phyloP scores from a whole-genome alignment of 2,797 vertebrate genomes.

The Pantherophis vulpinus region DNA sequence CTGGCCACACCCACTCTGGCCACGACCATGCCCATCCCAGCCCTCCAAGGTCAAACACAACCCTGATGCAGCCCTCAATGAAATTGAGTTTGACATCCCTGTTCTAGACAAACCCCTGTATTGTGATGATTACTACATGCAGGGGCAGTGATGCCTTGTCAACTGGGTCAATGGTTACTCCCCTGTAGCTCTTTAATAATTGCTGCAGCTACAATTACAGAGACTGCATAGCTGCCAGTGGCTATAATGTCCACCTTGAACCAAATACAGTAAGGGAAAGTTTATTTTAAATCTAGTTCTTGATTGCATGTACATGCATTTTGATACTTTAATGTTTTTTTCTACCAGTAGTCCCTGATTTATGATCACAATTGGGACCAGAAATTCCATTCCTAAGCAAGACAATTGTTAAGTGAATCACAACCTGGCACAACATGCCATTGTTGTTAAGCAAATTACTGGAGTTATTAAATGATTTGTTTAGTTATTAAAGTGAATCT shows the following conservation, averaged over 20 bases:
- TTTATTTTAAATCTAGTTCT: neutral
- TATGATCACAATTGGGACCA: neutral
- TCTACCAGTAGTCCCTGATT: neutral
- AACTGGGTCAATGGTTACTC: neutral
- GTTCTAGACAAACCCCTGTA: neutral
- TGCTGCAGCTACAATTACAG: neutral
- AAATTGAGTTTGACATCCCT: no score
- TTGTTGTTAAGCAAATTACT: no score
- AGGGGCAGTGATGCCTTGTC: neutral
- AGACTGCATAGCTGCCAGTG: neutral
- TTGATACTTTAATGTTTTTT: neutral
- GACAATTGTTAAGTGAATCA: no score
- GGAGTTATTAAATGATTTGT: no score
- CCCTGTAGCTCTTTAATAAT: neutral
- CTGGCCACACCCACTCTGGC: no score
- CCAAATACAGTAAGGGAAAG: neutral
- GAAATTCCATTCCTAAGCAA: neutral
- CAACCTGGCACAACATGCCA: no score
- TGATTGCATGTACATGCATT: neutral
- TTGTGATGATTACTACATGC: neutral
- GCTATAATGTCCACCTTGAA: neutral
- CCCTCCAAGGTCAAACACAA: no score
- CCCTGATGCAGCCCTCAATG: no score
- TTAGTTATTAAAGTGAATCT: no score
- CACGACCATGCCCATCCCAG: no score